Percentiles rank a stretch among this genome's conserved stretches.
Conservation (phyloP, 1,140 invertebrate genomes). For the Hypothenemus hampei region DNA sequence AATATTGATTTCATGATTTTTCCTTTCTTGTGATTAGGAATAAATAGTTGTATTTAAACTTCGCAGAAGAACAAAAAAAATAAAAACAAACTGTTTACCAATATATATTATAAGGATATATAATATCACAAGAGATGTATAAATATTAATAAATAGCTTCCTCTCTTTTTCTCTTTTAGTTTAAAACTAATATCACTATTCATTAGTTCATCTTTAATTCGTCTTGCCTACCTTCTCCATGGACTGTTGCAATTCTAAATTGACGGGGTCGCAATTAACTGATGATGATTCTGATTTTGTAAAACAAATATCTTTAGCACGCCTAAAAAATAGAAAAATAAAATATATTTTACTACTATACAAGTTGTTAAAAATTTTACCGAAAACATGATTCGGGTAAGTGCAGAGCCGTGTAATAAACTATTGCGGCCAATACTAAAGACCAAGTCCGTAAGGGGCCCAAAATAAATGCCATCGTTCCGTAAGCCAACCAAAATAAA, state of each 20-base stretch:
- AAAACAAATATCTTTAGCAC: slow-evolving; percentile 27
- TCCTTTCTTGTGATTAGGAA: no score
- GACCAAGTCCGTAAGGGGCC: slow-evolving; percentile 79
- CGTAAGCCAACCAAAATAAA: slow-evolving; percentile 78
- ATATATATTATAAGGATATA: no score
- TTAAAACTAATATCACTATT: not conserved
- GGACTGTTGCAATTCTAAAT: not conserved
- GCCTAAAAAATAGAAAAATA: slow-evolving; percentile 23
- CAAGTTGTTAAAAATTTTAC: slow-evolving; percentile 38
- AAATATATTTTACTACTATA: not conserved
- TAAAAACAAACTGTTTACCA: no score
- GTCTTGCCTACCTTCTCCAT: slow-evolving; percentile 17
- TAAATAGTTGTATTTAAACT: no score
- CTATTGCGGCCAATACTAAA: slow-evolving; percentile 58
- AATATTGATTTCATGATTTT: no score
- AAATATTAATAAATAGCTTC: slow-evolving; percentile 6
- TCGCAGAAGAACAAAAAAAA: no score
- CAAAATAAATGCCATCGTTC: slow-evolving; percentile 68
- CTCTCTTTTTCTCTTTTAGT: no score
- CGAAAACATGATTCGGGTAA: slow-evolving; percentile 51
- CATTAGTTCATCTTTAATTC: no score
- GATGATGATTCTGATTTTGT: slow-evolving; percentile 17
- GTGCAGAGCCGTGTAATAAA: slow-evolving; percentile 57
- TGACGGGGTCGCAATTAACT: not conserved
- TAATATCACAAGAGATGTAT: slow-evolving; percentile 9